phyloP scores from a whole-genome alignment of 2,797 vertebrate species.

The Cossypha niveicapilla region DNA sequence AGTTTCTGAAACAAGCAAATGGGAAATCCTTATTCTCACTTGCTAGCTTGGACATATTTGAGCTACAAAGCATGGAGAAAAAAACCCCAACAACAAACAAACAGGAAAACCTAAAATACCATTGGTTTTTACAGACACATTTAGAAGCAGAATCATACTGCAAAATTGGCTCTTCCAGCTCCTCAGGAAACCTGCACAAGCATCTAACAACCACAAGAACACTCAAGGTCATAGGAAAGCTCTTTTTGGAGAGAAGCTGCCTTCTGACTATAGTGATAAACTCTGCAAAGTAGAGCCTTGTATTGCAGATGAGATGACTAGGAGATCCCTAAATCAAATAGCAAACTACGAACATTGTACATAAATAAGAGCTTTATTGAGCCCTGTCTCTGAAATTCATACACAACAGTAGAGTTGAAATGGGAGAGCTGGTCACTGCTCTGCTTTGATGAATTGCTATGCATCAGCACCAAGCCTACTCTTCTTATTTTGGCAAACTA shows the following conservation, averaged over 20 bases:
- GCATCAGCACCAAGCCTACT: neutral
- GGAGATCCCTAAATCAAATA: neutral
- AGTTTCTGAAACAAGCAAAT: neutral
- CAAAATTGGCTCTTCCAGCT: neutral
- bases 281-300: neutral
- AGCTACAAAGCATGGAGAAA: neutral
- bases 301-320: neutral
- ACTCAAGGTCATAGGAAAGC: constrained; percentile 30
- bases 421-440: neutral
- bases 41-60: neutral
- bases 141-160: neutral
- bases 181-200: neutral
- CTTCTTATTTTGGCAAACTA: neutral
- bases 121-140: neutral
- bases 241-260: neutral
- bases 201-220: neutral
- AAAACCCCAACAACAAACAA: neutral
- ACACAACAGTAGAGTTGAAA: neutral
- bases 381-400: neutral
- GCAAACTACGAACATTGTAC: neutral
- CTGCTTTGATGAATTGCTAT: neutral
- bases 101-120: neutral
- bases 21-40: neutral
- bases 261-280: neutral
- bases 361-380: constrained; percentile 7